A percentile compares a stretch with the other conserved stretches of the same genome.
Conservation (phyloP, 2,113 vertebrate species). For the Pterocles gutturalis region DNA sequence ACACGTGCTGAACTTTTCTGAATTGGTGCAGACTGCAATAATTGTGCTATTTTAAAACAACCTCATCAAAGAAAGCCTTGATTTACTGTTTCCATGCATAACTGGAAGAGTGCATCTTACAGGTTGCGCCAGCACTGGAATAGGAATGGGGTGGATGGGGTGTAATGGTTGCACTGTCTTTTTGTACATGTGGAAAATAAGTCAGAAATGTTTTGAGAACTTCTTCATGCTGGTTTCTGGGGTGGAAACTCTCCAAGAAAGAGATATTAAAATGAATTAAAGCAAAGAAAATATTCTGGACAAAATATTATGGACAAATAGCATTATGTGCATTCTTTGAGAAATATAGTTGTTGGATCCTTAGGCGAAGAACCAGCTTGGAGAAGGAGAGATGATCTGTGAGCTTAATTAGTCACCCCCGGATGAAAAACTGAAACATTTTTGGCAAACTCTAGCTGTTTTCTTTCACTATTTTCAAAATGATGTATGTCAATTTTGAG, state of each 20-base stretch:
- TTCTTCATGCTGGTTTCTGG: not conserved
- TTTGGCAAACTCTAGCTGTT: not conserved
- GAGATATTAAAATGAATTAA: not conserved
- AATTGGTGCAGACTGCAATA: not conserved
- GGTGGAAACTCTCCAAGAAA: not conserved
- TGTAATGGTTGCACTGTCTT: not conserved
- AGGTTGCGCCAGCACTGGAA: not conserved
- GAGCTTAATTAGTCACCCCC: not conserved
- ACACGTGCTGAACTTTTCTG: not conserved
- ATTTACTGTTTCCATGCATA: not conserved
- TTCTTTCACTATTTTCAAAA: not conserved
- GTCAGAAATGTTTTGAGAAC: not conserved
- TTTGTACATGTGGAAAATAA: not conserved
- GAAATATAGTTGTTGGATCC: not conserved
- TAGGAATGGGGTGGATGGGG: not conserved
- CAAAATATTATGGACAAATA: not conserved
- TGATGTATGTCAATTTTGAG: not conserved
- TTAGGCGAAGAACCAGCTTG: not conserved
- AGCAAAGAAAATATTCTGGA: not conserved
- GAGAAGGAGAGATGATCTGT: not conserved
- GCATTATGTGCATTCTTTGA: not conserved
- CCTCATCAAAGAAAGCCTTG: not conserved
- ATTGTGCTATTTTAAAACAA: not conserved
- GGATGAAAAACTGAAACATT: not conserved
- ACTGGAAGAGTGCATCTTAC: not conserved